A percentile compares a stretch with the other conserved stretches of the same genome.
Conservation (phyloP, 2,113 vertebrate species). For the Gambusia affinis region DNA sequence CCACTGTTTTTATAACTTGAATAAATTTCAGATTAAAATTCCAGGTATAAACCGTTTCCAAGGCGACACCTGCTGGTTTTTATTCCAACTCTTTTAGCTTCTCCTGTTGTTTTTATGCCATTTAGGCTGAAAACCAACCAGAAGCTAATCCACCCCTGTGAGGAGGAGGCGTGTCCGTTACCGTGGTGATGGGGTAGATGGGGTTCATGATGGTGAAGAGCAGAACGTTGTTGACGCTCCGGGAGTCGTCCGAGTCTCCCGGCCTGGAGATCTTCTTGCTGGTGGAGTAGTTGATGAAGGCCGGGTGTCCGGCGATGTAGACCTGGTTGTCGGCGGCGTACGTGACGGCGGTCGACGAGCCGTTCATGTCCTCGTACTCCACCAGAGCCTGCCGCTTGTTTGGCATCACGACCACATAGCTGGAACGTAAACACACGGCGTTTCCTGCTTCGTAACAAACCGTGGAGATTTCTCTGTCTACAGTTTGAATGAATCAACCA, state of each 20-base stretch:
- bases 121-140: too few species aligned
- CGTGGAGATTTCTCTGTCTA: too few species aligned
- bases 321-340: constrained; percentile 96
- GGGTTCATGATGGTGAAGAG: constrained; percentile 96
- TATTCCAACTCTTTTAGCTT: too few species aligned
- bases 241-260: constrained; percentile 87
- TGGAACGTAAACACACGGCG: constrained; percentile 37
- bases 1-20: too few species aligned
- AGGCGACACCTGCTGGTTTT: too few species aligned
- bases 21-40: too few species aligned
- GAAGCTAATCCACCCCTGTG: too few species aligned
- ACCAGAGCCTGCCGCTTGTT: constrained; percentile 95
- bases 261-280: constrained; percentile 98
- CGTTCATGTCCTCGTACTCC: constrained; percentile 93
- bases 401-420: constrained; percentile 97
- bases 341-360: constrained; percentile 93
- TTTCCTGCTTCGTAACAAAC: too few species aligned
- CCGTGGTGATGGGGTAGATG: constrained; percentile 92
- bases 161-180: constrained; percentile 36
- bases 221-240: constrained; percentile 93
- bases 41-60: too few species aligned
- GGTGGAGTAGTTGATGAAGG: constrained; percentile 97
- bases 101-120: too few species aligned
- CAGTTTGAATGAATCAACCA: too few species aligned
- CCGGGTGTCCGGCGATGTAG: constrained; percentile 92